Evolutionary conservation across 2,113 vertebrate species (phyloP).

Genomic region (Anguilla japonica): DNA sequence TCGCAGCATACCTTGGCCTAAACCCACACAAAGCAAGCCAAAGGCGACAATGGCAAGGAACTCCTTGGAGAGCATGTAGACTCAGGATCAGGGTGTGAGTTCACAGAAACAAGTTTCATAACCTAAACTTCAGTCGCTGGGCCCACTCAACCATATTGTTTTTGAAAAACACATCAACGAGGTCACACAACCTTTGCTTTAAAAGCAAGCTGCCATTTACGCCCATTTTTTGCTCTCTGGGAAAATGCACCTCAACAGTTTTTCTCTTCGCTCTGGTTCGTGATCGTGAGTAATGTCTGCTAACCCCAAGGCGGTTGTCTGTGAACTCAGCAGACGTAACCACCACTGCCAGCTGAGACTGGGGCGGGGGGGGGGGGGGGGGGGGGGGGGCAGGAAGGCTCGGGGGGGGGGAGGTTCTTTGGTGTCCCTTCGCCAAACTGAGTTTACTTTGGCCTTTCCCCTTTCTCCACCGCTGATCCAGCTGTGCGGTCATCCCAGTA

Average conservation of each 20-base stretch:
- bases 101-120: too few relatives aligned
- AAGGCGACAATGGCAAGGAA: too few relatives aligned
- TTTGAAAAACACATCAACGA: not conserved
- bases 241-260: not conserved
- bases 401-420: too few relatives aligned
- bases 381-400: too few relatives aligned
- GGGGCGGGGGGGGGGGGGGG: not conserved
- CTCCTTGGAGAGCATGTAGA: too few relatives aligned
- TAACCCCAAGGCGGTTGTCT: not conserved
- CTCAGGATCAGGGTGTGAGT: too few relatives aligned
- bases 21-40: too few relatives aligned
- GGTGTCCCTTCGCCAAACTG: not conserved
- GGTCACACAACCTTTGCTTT: not conserved
- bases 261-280: not conserved
- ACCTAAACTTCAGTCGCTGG: not conserved
- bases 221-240: not conserved
- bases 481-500: slow-evolving; percentile 15
- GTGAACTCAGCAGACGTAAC: not conserved
- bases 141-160: not conserved
- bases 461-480: not conserved
- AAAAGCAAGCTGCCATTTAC: not conserved
- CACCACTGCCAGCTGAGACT: not conserved
- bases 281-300: slow-evolving; percentile 2
- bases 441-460: not conserved
- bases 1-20: too few relatives aligned